Conservation (phyloP, 2,888 invertebrate species). For the Tortricodes alternella region DNA sequence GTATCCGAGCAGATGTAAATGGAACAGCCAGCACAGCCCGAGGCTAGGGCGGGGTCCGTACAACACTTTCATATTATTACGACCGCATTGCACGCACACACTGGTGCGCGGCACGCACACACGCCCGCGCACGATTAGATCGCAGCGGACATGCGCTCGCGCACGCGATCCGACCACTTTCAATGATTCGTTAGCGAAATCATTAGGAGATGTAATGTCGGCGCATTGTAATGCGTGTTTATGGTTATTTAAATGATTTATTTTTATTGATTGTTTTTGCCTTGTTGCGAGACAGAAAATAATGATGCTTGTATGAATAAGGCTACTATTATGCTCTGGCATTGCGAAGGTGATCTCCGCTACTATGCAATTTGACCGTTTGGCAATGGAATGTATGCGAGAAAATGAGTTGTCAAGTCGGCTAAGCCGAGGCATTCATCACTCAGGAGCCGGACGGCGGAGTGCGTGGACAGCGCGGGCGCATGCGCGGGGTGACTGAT, state of each 20-base stretch:
- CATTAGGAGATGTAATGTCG: slow-evolving; percentile 82
- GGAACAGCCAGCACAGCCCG: slow-evolving; percentile 71
- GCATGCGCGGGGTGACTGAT: slow-evolving; percentile 45
- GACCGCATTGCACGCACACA: slow-evolving; percentile 67
- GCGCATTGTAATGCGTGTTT: slow-evolving; percentile 81
- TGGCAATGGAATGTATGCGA: slow-evolving; percentile 76
- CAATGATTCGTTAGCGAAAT: slow-evolving; percentile 83
- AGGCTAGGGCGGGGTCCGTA: slow-evolving; percentile 80
- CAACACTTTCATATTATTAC: slow-evolving; percentile 82
- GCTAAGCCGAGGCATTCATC: slow-evolving; percentile 67
- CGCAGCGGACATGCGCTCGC: slow-evolving; percentile 57
- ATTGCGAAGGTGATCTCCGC: slow-evolving; percentile 75
- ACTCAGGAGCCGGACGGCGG: slow-evolving; percentile 45
- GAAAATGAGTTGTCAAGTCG: slow-evolving; percentile 80
- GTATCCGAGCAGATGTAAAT: slow-evolving; percentile 80
- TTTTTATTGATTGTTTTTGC: slow-evolving; percentile 83
- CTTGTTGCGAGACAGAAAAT: slow-evolving; percentile 82
- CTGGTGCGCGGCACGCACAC: slow-evolving; percentile 36
- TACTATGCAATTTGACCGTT: slow-evolving; percentile 74
- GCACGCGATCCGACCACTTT: slow-evolving; percentile 81
- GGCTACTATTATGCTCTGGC: slow-evolving; percentile 70
- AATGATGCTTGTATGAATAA: slow-evolving; percentile 77
- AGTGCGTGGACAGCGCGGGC: slow-evolving; percentile 32
- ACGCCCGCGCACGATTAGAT: slow-evolving; percentile 51
- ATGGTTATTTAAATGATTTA: slow-evolving; percentile 83